phyloP scores from a whole-genome alignment of 1,140 invertebrate genomes.

The Bactericera cockerelli region DNA sequence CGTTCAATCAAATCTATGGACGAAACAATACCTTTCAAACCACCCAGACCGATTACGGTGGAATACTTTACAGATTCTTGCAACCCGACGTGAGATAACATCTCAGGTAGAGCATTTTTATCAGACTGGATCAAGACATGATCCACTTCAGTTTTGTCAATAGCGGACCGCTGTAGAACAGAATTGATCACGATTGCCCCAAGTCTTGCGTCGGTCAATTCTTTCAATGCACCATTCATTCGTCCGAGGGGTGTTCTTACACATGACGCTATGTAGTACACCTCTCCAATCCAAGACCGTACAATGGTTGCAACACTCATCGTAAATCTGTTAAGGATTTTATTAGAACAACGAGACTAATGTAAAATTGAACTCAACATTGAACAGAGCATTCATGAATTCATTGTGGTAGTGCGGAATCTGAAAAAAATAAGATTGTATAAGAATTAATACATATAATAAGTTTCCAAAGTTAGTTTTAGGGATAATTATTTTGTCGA shows the following conservation, averaged over 20 bases:
- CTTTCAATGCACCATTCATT: not conserved
- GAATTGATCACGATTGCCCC: slow-evolving; percentile 2
- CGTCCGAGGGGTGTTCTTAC: not conserved
- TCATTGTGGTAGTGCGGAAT: too few species aligned
- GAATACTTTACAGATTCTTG: not conserved
- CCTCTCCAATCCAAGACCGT: not conserved
- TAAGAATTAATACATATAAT: too few species aligned
- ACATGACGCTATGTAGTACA: not conserved
- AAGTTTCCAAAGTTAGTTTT: too few species aligned
- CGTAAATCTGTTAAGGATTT: not conserved
- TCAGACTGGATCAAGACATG: not conserved
- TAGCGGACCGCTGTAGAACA: not conserved
- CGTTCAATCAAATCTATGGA: not conserved
- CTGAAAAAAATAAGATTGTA: too few species aligned
- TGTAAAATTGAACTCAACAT: too few species aligned
- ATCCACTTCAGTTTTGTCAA: not conserved
- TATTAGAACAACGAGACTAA: too few species aligned
- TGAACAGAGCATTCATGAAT: too few species aligned
- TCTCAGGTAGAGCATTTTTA: not conserved
- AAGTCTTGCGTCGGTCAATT: not conserved
- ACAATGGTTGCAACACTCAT: not conserved
- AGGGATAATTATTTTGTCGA: too few species aligned
- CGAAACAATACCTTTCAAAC: not conserved
- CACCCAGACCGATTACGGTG: not conserved
- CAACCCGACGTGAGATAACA: not conserved